A percentile compares a stretch with the other conserved stretches of the same genome.
phyloP scores from a whole-genome alignment of 2,888 invertebrate species.

The Apamea epomidion region DNA sequence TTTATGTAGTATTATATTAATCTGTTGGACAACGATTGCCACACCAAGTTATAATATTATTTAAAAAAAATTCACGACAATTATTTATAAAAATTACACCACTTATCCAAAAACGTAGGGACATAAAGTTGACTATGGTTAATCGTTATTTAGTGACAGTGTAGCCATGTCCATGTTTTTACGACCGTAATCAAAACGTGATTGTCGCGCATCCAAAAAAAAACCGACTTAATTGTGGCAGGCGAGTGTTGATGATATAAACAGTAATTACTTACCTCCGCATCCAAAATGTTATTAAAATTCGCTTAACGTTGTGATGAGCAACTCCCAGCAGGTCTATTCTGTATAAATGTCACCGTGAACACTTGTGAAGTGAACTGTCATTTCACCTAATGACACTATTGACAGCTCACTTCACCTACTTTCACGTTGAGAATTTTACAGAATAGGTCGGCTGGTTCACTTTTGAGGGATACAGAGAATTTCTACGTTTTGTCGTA shows the following conservation, averaged over 20 bases:
- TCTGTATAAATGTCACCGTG: neutral
- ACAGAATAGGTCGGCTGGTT: slow-evolving; percentile 21
- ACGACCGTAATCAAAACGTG: slow-evolving; percentile 87
- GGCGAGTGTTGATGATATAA: slow-evolving; percentile 88
- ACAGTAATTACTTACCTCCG: slow-evolving; percentile 87
- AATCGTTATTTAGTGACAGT: slow-evolving; percentile 79
- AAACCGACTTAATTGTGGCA: slow-evolving; percentile 87
- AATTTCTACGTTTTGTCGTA: slow-evolving; percentile 61
- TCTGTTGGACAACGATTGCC: slow-evolving; percentile 43
- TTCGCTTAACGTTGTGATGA: slow-evolving; percentile 83
- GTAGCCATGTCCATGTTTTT: slow-evolving; percentile 81
- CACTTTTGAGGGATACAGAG: slow-evolving; percentile 64
- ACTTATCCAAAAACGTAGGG: slow-evolving; percentile 67
- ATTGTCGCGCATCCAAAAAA: slow-evolving; percentile 88
- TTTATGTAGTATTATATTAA: slow-evolving; percentile 55
- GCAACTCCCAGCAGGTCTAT: slow-evolving; percentile 37
- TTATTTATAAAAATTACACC: slow-evolving; percentile 67
- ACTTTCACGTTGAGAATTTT: neutral
- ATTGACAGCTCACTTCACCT: neutral
- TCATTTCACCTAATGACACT: neutral
- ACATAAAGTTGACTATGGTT: slow-evolving; percentile 71
- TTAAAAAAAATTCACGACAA: slow-evolving; percentile 58
- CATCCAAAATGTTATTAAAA: slow-evolving; percentile 89
- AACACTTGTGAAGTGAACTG: neutral
- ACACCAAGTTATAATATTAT: slow-evolving; percentile 39